Conservation (phyloP, 2,797 vertebrate species). For the Zenarchopterus dispar region DNA sequence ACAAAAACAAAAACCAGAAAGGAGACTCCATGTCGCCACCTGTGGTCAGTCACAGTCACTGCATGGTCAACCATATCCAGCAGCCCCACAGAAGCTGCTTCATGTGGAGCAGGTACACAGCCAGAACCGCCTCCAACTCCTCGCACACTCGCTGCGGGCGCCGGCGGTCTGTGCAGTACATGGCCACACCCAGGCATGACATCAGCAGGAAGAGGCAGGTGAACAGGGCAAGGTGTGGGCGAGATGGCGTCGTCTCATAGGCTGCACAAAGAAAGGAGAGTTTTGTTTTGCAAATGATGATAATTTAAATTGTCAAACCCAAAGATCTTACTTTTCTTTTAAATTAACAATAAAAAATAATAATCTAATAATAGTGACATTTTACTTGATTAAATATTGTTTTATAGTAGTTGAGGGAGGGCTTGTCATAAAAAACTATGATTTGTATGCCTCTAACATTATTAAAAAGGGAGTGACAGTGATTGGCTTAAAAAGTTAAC, state of each 20-base stretch:
- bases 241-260: constrained; percentile 81
- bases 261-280: constrained; percentile 58
- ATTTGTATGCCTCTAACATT: constrained; percentile 10
- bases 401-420: too few species aligned
- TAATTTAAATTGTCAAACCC: constrained; percentile 26
- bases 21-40: constrained; percentile 48
- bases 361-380: too few species aligned
- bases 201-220: constrained; percentile 87
- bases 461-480: constrained; percentile 15
- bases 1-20: constrained; percentile 21
- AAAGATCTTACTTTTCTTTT: neutral
- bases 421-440: neutral
- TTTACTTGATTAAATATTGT: too few species aligned
- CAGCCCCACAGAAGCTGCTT: constrained; percentile 86
- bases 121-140: constrained; percentile 85
- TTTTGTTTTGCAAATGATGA: constrained; percentile 56
- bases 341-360: neutral
- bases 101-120: constrained; percentile 84
- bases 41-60: constrained; percentile 75
- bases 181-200: constrained; percentile 82
- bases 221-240: constrained; percentile 83
- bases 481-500: neutral
- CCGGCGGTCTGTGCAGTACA: constrained; percentile 85
- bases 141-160: constrained; percentile 83
- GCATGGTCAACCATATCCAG: constrained; percentile 89